phyloP scores from a whole-genome alignment of 2,113 vertebrate species.

The Polypterus senegalus region DNA sequence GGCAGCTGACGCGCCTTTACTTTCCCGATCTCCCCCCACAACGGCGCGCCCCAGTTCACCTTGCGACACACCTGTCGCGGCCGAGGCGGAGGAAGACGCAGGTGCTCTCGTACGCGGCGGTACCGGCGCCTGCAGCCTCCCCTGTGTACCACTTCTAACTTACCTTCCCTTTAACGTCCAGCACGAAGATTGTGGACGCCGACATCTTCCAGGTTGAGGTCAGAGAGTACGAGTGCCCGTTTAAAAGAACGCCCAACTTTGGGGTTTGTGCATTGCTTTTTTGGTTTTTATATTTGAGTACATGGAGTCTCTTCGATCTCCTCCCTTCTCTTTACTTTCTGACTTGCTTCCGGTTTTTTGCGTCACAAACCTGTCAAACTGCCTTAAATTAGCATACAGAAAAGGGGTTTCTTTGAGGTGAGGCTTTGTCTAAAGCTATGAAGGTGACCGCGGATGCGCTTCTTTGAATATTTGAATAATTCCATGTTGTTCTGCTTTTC shows the following conservation, averaged over 20 bases:
- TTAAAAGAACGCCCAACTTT: background rate
- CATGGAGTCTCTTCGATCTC: conserved; percentile 5
- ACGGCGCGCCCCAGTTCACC: too few species aligned
- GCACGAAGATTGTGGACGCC: conserved; percentile 58
- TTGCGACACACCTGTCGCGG: too few species aligned
- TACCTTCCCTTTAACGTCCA: conserved; percentile 68
- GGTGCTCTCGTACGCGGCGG: background rate
- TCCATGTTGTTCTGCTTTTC: background rate
- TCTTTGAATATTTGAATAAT: too few species aligned
- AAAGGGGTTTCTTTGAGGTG: background rate
- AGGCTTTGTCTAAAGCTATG: too few species aligned
- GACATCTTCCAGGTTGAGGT: conserved; percentile 38
- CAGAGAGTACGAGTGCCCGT: background rate
- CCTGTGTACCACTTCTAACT: conserved; percentile 17
- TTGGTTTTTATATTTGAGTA: conserved; percentile 10
- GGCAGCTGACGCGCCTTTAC: too few species aligned
- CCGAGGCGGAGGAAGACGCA: too few species aligned
- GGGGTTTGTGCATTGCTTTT: too few species aligned
- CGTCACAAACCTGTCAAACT: conserved; percentile 33
- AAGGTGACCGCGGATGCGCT: too few species aligned
- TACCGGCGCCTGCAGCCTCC: background rate
- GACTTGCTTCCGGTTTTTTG: conserved; percentile 24
- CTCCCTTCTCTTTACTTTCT: conserved; percentile 24
- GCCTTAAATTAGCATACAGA: conserved; percentile 23
- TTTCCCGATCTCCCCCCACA: too few species aligned